These are phyloP conservation scores for Spea multiplicata DNA, from an alignment of 2,113 vertebrate species.

Conservation along the genomic window DNA sequence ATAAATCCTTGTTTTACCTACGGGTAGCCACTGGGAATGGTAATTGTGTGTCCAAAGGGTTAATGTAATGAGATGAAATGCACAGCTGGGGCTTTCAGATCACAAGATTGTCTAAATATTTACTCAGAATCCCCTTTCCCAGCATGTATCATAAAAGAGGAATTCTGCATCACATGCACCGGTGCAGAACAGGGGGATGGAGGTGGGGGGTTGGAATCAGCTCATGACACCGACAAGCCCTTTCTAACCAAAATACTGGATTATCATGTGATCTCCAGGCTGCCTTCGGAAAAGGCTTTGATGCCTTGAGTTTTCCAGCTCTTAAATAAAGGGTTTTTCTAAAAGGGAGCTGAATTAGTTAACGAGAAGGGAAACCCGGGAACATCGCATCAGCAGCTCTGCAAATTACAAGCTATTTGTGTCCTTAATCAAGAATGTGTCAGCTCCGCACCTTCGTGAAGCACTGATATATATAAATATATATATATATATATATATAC, in stretches of 20 bases:
- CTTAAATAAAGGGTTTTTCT: not conserved
- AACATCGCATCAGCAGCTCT: not conserved
- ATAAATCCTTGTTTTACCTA: not conserved
- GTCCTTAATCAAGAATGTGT: not conserved
- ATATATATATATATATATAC: no score
- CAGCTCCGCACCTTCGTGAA: not conserved
- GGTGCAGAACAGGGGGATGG: not conserved
- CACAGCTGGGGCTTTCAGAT: not conserved
- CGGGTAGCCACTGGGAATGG: not conserved
- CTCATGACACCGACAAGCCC: constrained; percentile 10
- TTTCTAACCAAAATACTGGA: constrained; percentile 2
- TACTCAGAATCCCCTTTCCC: not conserved
- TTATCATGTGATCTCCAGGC: constrained; percentile 27
- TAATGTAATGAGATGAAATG: not conserved
- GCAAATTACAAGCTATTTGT: constrained; percentile 1
- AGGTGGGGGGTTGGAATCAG: not conserved
- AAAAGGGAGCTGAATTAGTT: constrained; percentile 6
- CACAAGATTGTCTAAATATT: constrained; percentile 16
- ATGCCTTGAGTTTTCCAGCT: not conserved
- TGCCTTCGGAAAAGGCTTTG: not conserved
- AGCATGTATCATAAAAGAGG: constrained; percentile 13
- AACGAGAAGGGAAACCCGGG: constrained; percentile 27
- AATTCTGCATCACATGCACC: constrained; percentile 20
- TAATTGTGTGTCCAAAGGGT: not conserved
- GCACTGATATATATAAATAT: no score